These are phyloP conservation scores for Coboldia fuscipes DNA, from an alignment of 1,140 invertebrate species.

Conservation along the genomic window DNA sequence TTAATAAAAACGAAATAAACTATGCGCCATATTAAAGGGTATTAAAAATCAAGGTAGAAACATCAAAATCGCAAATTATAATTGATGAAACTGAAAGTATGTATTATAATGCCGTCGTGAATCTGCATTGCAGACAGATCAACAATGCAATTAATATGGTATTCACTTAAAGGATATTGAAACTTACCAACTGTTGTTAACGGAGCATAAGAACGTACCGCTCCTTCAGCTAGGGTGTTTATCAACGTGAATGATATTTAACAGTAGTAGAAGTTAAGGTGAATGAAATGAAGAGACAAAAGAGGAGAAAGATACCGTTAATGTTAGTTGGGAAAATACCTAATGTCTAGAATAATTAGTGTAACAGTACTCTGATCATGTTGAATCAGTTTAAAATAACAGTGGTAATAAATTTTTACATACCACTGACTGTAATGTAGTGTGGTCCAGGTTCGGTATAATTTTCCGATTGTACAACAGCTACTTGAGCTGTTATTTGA, in stretches of 20 bases:
- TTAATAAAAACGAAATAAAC: too few species aligned
- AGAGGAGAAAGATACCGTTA: conserved; percentile 18
- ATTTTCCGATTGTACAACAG: conserved; percentile 12
- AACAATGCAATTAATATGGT: too few species aligned
- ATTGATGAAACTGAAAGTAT: too few species aligned
- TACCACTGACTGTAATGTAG: conserved; percentile 17
- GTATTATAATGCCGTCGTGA: too few species aligned
- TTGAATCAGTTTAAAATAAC: not conserved
- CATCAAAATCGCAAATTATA: too few species aligned
- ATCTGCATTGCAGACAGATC: too few species aligned
- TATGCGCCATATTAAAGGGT: too few species aligned
- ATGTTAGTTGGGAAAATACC: conserved; percentile 6
- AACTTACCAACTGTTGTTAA: conserved; percentile 3
- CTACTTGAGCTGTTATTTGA: conserved; percentile 16
- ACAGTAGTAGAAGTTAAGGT: conserved; percentile 7
- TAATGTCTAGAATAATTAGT: conserved; percentile 5
- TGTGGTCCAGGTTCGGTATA: conserved; percentile 14
- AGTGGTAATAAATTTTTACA: conserved; percentile 4
- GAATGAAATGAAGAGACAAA: conserved; percentile 10
- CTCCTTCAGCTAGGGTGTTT: not conserved
- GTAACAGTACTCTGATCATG: not conserved
- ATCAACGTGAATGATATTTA: conserved; percentile 2
- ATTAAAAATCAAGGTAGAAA: too few species aligned
- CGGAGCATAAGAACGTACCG: conserved; percentile 1
- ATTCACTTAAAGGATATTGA: not conserved